These are phyloP conservation scores for Toxonevra muliebris DNA, from an alignment of 2,888 invertebrate species.

Conservation along the genomic window DNA sequence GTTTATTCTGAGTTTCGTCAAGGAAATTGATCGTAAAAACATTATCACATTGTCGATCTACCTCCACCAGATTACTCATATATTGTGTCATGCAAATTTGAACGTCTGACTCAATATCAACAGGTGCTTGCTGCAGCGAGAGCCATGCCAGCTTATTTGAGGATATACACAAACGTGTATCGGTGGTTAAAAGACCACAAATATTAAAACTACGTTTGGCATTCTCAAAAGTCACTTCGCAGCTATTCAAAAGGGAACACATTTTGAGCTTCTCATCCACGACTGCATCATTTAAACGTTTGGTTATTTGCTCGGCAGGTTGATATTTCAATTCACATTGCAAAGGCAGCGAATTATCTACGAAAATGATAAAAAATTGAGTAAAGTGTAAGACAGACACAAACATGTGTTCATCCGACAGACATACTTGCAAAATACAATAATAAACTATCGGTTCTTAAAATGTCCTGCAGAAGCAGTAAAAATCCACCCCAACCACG, in stretches of 20 bases:
- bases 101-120: slow-evolving; percentile 38
- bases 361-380: not conserved
- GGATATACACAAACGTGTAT: slow-evolving; percentile 65
- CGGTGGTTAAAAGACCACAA: slow-evolving; percentile 60
- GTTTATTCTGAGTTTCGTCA: slow-evolving; percentile 66
- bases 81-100: slow-evolving; percentile 64
- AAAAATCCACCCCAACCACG: slow-evolving; percentile 62
- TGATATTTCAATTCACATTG: slow-evolving; percentile 62
- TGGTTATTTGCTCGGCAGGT: slow-evolving; percentile 59
- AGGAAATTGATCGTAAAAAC: slow-evolving; percentile 66
- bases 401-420: not conserved
- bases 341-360: slow-evolving; percentile 64
- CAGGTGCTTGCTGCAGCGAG: slow-evolving; percentile 49
- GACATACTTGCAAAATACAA: slow-evolving; percentile 66
- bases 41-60: slow-evolving; percentile 62
- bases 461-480: slow-evolving; percentile 67
- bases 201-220: slow-evolving; percentile 51
- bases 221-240: slow-evolving; percentile 58
- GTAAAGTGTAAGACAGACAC: not conserved
- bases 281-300: slow-evolving; percentile 50
- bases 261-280: slow-evolving; percentile 61
- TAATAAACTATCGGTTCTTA: slow-evolving; percentile 67
- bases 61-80: slow-evolving; percentile 68
- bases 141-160: slow-evolving; percentile 67
- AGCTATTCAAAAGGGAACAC: slow-evolving; percentile 65